These are phyloP conservation scores for Clepsis dumicolana DNA, from an alignment of 2,888 invertebrate genomes.

Conservation along the genomic window DNA sequence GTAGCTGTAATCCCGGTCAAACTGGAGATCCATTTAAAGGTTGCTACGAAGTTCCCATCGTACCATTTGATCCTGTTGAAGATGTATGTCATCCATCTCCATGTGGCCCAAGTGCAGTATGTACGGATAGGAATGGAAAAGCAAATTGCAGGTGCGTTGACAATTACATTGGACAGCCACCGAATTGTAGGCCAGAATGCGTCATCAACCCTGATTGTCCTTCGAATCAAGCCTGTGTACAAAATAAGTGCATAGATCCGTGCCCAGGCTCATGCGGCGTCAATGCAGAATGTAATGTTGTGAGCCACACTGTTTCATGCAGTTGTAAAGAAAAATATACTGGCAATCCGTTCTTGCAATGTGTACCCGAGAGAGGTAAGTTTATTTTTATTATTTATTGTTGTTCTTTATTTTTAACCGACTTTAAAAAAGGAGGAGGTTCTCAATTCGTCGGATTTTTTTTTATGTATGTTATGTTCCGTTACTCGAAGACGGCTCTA, in stretches of 20 bases:
- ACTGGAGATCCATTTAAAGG: slow-evolving; percentile 93
- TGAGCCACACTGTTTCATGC: slow-evolving; percentile 93
- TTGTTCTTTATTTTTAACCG: background rate
- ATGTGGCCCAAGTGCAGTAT: slow-evolving; percentile 93
- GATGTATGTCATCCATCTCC: slow-evolving; percentile 91
- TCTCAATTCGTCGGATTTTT: no score
- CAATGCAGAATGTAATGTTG: slow-evolving; percentile 92
- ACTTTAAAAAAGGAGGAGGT: no score
- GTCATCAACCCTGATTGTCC: slow-evolving; percentile 93
- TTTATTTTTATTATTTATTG: slow-evolving; percentile 26
- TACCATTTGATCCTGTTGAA: slow-evolving; percentile 64
- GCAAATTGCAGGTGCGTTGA: slow-evolving; percentile 92
- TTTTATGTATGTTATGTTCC: no score
- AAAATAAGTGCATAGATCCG: slow-evolving; percentile 93
- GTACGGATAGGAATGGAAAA: slow-evolving; percentile 88
- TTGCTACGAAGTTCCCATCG: slow-evolving; percentile 85
- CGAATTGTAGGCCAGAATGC: slow-evolving; percentile 94
- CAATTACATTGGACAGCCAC: slow-evolving; percentile 92
- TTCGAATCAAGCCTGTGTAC: slow-evolving; percentile 91
- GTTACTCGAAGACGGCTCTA: no score
- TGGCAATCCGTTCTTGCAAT: slow-evolving; percentile 94
- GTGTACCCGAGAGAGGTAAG: slow-evolving; percentile 86
- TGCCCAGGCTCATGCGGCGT: slow-evolving; percentile 93
- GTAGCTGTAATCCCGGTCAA: slow-evolving; percentile 91
- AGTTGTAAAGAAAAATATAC: slow-evolving; percentile 91